These are phyloP conservation scores for Pangasius macronema DNA, from an alignment of 2,797 vertebrate species.

Conservation along the genomic window DNA sequence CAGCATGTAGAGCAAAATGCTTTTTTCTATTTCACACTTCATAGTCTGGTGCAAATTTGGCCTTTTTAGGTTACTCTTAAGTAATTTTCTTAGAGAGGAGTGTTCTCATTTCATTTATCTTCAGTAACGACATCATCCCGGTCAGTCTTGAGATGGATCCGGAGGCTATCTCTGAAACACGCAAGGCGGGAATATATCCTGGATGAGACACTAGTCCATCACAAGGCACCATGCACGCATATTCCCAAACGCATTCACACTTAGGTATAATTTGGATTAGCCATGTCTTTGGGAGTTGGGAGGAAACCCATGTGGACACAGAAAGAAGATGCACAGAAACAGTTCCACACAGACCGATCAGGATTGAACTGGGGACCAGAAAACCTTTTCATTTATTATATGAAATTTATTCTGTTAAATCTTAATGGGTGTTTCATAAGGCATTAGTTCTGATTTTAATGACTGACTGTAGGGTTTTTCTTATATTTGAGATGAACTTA, in stretches of 20 bases:
- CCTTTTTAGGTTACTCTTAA: neutral
- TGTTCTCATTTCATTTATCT: neutral
- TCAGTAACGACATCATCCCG: neutral
- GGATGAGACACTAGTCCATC: neutral
- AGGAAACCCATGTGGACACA: neutral
- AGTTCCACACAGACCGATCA: neutral
- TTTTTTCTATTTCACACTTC: neutral
- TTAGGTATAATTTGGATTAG: neutral
- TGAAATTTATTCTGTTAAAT: neutral
- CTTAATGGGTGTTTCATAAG: neutral
- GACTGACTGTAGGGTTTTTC: neutral
- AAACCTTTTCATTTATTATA: too few relatives aligned
- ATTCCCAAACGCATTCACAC: neutral
- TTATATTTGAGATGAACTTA: neutral
- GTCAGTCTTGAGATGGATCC: neutral
- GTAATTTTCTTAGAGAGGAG: neutral
- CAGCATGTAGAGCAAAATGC: neutral
- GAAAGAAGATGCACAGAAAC: conserved; percentile 3
- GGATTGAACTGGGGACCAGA: neutral
- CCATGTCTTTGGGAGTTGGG: neutral
- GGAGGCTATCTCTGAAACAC: neutral
- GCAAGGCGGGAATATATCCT: neutral
- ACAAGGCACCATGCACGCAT: neutral
- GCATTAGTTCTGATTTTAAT: neutral
- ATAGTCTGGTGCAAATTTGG: neutral